Evolutionary conservation across 2,113 vertebrate species (phyloP), one percentile per base, ranked within the genome.

Genomic region (Rhipidura dahli): DNA sequence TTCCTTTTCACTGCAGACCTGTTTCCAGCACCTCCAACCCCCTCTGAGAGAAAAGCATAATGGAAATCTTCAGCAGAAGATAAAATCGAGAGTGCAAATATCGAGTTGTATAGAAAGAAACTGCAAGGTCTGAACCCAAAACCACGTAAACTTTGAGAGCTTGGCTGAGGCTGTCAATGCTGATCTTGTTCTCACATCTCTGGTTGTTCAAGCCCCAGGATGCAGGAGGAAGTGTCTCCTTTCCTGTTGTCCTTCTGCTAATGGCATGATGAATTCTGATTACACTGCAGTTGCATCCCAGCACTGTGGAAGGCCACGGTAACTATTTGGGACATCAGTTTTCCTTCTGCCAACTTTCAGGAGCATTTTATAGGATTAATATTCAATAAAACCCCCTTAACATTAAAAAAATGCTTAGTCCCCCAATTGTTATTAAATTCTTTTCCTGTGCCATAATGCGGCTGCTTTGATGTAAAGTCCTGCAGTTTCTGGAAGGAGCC

Each of bases 391-490:
- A 95, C 13, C 91, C 89, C 94, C 96, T 97, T 96, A 94, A 95
- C 96, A 94, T 98, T 96, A 95, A 97, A 97, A 96, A 96, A 97
- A 97, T 96, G 95, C 97, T 97, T 97, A 97, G 96, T 85, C 78
- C 97, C 97, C 79, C 97, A 96, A 93, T 97, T 97, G 90, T 97
- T 97, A 98, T 97, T 97, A 97, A 97, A 97, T 97, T 97, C 93
- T 97, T 98, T 98, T 96, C 96, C 95, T 95, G 93, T 91, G 92
- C 96, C 95, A 89, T 97, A 97, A 97, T 95, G 93, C 94, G 73
- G 81, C 94, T 83, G 86, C 97, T 98, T 98, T 98, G 98, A 98
- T 98, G 96, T 98, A 93, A 97, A 97, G 94, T 98, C 96, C 95
- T 97, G 94, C 97, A 80, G 31, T 97, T 96, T 96, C 97, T 97